Evolutionary conservation across 2,888 invertebrate species (phyloP), one percentile per base, ranked within the genome.

Genomic region (Ichneumon xanthorius): DNA sequence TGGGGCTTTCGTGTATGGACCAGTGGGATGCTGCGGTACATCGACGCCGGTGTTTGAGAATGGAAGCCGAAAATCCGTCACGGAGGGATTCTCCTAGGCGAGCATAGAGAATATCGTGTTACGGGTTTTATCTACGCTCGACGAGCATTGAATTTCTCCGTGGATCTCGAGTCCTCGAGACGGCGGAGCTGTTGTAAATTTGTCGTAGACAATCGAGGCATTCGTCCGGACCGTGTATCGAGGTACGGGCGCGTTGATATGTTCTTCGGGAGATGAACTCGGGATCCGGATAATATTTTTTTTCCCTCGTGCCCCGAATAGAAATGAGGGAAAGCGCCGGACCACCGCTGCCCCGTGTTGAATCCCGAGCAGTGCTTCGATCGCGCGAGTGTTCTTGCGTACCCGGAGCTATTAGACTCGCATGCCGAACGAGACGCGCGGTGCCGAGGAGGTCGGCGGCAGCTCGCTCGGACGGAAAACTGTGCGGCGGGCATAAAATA

Each of bases 51-150:
- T 73, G 50, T 73, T 53, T 53, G 63, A 79, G 79, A 79, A 75
- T 79, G 33, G 63, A 76, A 76, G 68, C 80, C 48, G 55, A 71
- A 84, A 80, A 76, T 79, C 45, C 70, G n/a, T 33, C 48, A 26
- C 40, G 55, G 30, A 6, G 33, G 7, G n/a, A 48, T 26, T 45
- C 45, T 65, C 53, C 37, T 5, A 40, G 33, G 16, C 45, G 16
- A 30, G 45, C 70, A 65, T 48, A n/a, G 11, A 14, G 11, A 33
- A 26, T 63, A 76, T 84, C 76, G 80, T 80, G 55, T 76, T 84
- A 80, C 80, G 50, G 26, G 48, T 80, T 76, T 19, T 11, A 9
- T 58, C 45, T 45, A n/a, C 6, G n/a, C 30, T 6, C 4, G n/a
- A 22, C 11, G 45, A 30, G 61, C 68, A 79, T 75, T 79, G 75